These are phyloP conservation scores for Nudaria mundana DNA, from an alignment of 2,888 invertebrate genomes.

Conservation along the genomic window DNA sequence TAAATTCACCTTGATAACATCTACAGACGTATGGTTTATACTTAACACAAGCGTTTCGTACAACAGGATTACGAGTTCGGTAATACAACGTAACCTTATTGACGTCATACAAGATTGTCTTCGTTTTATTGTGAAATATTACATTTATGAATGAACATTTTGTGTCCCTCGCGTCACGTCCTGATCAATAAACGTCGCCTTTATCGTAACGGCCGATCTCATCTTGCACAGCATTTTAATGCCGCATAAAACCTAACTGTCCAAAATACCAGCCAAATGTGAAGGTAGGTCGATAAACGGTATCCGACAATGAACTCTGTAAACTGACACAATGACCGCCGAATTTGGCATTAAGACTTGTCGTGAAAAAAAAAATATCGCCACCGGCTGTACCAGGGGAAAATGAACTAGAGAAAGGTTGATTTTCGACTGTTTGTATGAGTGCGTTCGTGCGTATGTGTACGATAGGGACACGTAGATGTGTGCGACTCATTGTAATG, in stretches of 20 bases:
- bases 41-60: too few species aligned
- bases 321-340: conserved; percentile 66
- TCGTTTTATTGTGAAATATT: conserved; percentile 23
- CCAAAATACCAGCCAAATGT: conserved; percentile 67
- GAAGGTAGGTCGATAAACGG: conserved; percentile 79
- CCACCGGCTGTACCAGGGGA: conserved; percentile 63
- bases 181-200: conserved; percentile 37
- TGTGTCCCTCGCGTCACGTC: conserved; percentile 35
- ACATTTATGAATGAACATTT: conserved; percentile 31
- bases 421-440: conserved; percentile 36
- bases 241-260: conserved; percentile 69
- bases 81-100: not conserved
- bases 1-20: too few species aligned
- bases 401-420: conserved; percentile 69
- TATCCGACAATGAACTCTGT: conserved; percentile 63
- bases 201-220: conserved; percentile 58
- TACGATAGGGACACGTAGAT: conserved; percentile 38
- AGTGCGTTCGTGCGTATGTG: conserved; percentile 38
- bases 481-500: conserved; percentile 31
- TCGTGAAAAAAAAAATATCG: conserved; percentile 62
- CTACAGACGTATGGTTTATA: too few species aligned
- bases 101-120: conserved; percentile 3
- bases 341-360: conserved; percentile 57
- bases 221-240: conserved; percentile 68
- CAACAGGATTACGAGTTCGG: too few species aligned